Evolutionary conservation across 1,140 invertebrate genomes (phyloP).

Genomic region (Triops cancriformis): DNA sequence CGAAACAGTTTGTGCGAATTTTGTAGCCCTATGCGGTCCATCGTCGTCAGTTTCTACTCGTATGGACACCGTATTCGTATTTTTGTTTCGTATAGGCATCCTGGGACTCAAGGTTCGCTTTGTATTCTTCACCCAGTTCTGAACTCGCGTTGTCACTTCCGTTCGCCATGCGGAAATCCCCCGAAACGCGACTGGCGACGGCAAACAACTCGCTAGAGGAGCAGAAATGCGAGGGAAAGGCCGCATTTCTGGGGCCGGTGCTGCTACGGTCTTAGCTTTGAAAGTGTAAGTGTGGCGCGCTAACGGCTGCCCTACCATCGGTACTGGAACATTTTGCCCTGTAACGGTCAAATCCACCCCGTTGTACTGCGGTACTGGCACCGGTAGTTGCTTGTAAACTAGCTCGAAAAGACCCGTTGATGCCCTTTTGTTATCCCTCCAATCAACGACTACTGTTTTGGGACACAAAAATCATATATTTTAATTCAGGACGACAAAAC

Average conservation of each 20-base stretch:
- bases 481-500: not conserved
- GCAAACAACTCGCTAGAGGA: not conserved
- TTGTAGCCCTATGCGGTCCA: not conserved
- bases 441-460: constrained; percentile 74
- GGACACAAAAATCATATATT: constrained; percentile 22
- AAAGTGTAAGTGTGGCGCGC: not conserved
- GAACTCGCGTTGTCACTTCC: not conserved
- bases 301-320: not conserved
- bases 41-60: not conserved
- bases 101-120: not conserved
- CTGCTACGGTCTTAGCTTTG: not conserved
- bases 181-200: not conserved
- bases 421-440: constrained; percentile 61
- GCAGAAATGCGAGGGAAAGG: not conserved
- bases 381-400: constrained; percentile 59
- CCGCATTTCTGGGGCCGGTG: not conserved
- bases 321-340: constrained; percentile 45
- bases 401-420: constrained; percentile 80
- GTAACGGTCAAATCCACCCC: constrained; percentile 65
- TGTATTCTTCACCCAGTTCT: not conserved
- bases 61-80: too few species aligned
- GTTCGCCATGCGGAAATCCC: not conserved
- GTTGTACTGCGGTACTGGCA: constrained; percentile 72
- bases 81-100: not conserved
- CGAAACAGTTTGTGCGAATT: not conserved